Evolutionary conservation across 2,113 vertebrate genomes (phyloP), one percentile per base, ranked within the genome.

Genomic region (Chaetura pelagica): DNA sequence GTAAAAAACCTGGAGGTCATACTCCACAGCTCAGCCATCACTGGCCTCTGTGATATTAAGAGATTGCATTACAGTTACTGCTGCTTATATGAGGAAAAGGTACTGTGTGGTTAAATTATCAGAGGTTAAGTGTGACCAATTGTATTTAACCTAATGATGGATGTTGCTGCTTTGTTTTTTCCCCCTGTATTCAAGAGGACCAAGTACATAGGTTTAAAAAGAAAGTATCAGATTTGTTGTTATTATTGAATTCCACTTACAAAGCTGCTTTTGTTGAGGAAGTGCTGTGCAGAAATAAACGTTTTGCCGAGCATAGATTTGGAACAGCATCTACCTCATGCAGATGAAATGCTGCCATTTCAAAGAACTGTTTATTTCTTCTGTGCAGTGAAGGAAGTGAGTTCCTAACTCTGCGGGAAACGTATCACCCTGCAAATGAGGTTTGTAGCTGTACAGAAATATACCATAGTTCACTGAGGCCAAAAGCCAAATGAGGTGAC

Each of bases 301-400:
- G 4, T 82, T 77, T 95, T 90, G 71, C 80, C 64, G 38, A 29
- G 57, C 46, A 52, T 89, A 87, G 90, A 58, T 81, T 86, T 68
- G 76, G 44, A 84, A 81, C 19, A 78, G 30, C n/a, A 58, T 73
- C 74, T 54, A 84, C 9, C 81, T 78, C 58, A 69, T 77, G 57
- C 67, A 84, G 71, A 89, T 88, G 68, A 69, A 93, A 77, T 59
- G 11, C 40, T 72, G 44, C 58, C 24, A 44, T 95, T 95, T 76
- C 76, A 88, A 90, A 94, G 90, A 72, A 12, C 79, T 89, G 73
- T 93, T 95, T 96, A 79, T 95, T 96, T 91, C 93, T 96, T 54
- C 78, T 76, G 62, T 34, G 21, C 89, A 87, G 46, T 86, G 62
- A 90, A 87, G 84, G 89, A 89, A 92, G 87, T 4, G 74, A 92